phyloP scores from a whole-genome alignment of 2,113 vertebrate genomes.

The Aegithalos caudatus region DNA sequence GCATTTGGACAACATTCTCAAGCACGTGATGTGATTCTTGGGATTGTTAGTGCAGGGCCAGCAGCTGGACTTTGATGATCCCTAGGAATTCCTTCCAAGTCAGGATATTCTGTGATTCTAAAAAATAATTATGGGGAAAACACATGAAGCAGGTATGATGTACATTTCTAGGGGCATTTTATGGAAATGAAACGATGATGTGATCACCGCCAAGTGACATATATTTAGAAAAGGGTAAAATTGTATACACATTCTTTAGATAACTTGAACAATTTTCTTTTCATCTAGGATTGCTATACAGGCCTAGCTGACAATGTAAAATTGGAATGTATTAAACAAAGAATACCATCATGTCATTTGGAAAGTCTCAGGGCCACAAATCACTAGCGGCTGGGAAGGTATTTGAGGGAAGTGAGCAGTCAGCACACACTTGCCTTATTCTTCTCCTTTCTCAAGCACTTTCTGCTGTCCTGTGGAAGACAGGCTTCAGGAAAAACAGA shows the following conservation, averaged over 20 bases:
- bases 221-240: not conserved
- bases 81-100: not conserved
- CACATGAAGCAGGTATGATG: not conserved
- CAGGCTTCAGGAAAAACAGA: not conserved
- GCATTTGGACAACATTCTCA: not conserved
- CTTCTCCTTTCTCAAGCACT: not conserved
- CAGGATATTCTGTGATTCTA: not conserved
- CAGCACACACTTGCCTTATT: not conserved
- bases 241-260: not conserved
- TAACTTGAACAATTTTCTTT: not conserved
- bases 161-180: accelerated
- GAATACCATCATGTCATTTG: not conserved
- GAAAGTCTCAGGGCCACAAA: not conserved
- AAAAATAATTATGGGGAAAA: not conserved
- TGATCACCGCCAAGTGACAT: not conserved
- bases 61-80: not conserved
- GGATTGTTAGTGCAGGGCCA: not conserved
- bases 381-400: not conserved
- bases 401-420: not conserved
- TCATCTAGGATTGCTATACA: not conserved
- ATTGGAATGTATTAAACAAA: not conserved
- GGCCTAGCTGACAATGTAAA: not conserved
- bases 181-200: not conserved
- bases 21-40: not conserved
- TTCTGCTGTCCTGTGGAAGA: not conserved